phyloP scores from a whole-genome alignment of 2,113 vertebrate species.

The Ginglymostoma cirratum region DNA sequence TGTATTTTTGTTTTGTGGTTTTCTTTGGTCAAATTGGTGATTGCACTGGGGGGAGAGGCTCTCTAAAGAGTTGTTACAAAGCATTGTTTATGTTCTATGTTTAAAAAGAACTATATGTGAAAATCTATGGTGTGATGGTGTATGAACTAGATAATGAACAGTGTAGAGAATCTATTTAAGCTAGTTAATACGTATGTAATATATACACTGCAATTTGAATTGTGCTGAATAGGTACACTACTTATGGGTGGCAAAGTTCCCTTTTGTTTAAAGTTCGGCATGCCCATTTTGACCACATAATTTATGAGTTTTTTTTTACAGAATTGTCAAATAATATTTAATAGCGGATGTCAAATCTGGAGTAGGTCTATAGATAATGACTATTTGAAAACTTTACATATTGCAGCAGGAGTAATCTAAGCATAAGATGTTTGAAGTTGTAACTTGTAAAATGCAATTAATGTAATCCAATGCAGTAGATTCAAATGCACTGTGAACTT shows the following conservation, averaged over 20 bases:
- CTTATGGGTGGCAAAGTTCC: not conserved
- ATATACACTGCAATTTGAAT: slow-evolving; percentile 5
- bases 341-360: not conserved
- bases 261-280: slow-evolving; percentile 16
- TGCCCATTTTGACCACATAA: not conserved
- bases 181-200: not conserved
- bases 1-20: not conserved
- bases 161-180: slow-evolving; percentile 19
- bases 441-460: not conserved
- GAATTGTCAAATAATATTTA: slow-evolving; percentile 29
- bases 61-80: not conserved
- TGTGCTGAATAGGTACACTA: not conserved
- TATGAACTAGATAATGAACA: not conserved
- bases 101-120: not conserved
- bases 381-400: slow-evolving; percentile 5
- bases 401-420: not conserved
- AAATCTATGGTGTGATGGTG: not conserved
- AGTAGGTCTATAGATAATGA: slow-evolving; percentile 1
- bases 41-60: not conserved
- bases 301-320: slow-evolving; percentile 2
- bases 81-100: not conserved
- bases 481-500: slow-evolving; percentile 37
- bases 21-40: not conserved
- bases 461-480: slow-evolving; percentile 35
- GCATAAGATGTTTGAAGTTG: not conserved